Conservation (phyloP, 2,888 invertebrate genomes). For the Mesoligia furuncula region DNA sequence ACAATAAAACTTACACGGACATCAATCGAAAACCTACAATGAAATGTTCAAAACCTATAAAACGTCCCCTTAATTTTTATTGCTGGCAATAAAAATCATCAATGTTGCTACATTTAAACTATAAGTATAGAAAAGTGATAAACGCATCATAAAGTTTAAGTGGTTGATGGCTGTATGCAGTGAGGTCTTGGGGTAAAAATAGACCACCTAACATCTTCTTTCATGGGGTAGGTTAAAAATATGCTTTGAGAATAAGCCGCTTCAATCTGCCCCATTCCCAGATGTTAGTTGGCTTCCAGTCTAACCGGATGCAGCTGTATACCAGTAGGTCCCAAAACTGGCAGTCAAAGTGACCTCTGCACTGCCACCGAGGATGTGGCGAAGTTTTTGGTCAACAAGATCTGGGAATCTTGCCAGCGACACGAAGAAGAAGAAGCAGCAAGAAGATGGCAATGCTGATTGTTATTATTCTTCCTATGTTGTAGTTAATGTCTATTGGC, state of each 20-base stretch:
- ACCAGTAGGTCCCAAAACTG: background rate
- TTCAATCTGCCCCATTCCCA: too few species aligned
- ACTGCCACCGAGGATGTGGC: too few species aligned
- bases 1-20: constrained; percentile 9
- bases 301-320: background rate
- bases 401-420: too few species aligned
- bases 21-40: constrained; percentile 23
- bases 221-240: background rate
- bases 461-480: background rate
- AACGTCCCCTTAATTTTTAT: constrained; percentile 33
- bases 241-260: background rate
- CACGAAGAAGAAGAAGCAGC: too few species aligned
- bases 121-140: background rate
- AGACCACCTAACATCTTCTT: background rate
- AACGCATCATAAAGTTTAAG: constrained; percentile 22
- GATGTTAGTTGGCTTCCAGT: too few species aligned
- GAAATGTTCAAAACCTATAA: constrained; percentile 5
- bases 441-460: background rate
- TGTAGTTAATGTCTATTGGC: background rate
- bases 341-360: too few species aligned
- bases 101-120: constrained; percentile 31
- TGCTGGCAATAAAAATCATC: constrained; percentile 42
- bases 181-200: background rate
- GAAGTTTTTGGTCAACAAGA: too few species aligned
- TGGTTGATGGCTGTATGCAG: background rate